These are phyloP conservation scores for Campodea augens DNA, from an alignment of 1,140 invertebrate genomes.

Conservation along the genomic window DNA sequence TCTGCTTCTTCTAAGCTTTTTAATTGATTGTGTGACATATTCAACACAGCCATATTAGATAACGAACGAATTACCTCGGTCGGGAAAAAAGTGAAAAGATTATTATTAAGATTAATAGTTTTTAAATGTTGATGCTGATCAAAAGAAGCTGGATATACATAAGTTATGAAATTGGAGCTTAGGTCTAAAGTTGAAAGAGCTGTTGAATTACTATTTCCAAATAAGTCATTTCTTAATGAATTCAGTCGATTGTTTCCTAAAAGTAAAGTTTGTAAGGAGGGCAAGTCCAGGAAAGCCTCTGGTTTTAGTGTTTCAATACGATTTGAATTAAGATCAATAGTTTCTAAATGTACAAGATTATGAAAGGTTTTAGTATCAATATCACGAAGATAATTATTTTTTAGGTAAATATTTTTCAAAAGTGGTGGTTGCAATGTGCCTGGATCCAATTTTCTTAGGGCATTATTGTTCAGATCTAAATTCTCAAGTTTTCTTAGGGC, in stretches of 20 bases:
- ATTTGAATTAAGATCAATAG: conserved; percentile 21
- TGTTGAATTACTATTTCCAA: not conserved
- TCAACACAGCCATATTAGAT: no score
- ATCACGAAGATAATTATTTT: conserved; percentile 18
- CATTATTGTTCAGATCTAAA: conserved; percentile 28
- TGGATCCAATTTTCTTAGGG: conserved; percentile 50
- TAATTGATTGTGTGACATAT: conserved; percentile 54
- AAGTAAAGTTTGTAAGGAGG: conserved; percentile 18
- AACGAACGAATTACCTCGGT: conserved; percentile 60
- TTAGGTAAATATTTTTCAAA: conserved; percentile 17
- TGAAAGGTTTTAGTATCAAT: conserved; percentile 19
- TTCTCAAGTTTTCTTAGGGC: not conserved
- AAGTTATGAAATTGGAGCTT: conserved; percentile 51
- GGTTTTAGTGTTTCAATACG: conserved; percentile 18
- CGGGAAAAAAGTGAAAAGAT: conserved; percentile 62
- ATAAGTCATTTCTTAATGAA: not conserved
- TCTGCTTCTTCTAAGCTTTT: conserved; percentile 60
- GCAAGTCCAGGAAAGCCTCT: conserved; percentile 19
- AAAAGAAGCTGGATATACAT: conserved; percentile 61
- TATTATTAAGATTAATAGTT: conserved; percentile 42
- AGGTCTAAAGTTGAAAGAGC: conserved; percentile 35
- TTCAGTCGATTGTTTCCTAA: conserved; percentile 20
- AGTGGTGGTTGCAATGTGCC: conserved; percentile 19
- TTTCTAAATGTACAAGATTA: conserved; percentile 19
- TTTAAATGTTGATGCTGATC: conserved; percentile 52